These are phyloP conservation scores for Cecropterus lyciades DNA, from an alignment of 1,140 invertebrate species.

Conservation along the genomic window DNA sequence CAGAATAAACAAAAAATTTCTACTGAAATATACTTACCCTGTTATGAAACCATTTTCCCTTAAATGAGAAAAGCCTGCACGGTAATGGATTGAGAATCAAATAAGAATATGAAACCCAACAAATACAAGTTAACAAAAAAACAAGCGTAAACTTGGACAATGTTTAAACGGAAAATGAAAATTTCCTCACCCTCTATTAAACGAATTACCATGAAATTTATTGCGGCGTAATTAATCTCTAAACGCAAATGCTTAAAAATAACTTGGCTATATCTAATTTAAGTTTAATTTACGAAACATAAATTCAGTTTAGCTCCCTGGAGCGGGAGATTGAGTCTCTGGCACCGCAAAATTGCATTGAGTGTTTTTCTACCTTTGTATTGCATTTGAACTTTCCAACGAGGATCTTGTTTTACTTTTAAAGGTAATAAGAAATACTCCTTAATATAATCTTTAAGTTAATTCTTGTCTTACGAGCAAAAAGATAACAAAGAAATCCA, in stretches of 20 bases:
- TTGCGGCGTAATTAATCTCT: constrained; percentile 52
- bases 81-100: neutral
- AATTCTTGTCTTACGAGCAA: no score
- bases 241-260: constrained; percentile 67
- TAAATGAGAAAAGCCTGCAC: neutral
- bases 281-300: constrained; percentile 81
- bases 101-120: neutral
- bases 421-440: neutral
- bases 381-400: constrained; percentile 70
- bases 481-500: no score
- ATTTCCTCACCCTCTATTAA: constrained; percentile 39
- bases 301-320: constrained; percentile 81
- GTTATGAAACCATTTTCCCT: no score
- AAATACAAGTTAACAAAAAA: neutral
- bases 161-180: constrained; percentile 28
- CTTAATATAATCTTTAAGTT: no score
- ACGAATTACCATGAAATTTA: constrained; percentile 60
- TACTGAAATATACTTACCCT: no score
- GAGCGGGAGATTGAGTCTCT: constrained; percentile 69
- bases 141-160: neutral
- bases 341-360: constrained; percentile 72
- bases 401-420: constrained; percentile 50
- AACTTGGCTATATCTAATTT: constrained; percentile 77
- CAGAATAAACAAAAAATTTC: no score
- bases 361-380: constrained; percentile 80